Conservation (phyloP, 2,113 vertebrate species). For the Neomonachus schauinslandi region DNA sequence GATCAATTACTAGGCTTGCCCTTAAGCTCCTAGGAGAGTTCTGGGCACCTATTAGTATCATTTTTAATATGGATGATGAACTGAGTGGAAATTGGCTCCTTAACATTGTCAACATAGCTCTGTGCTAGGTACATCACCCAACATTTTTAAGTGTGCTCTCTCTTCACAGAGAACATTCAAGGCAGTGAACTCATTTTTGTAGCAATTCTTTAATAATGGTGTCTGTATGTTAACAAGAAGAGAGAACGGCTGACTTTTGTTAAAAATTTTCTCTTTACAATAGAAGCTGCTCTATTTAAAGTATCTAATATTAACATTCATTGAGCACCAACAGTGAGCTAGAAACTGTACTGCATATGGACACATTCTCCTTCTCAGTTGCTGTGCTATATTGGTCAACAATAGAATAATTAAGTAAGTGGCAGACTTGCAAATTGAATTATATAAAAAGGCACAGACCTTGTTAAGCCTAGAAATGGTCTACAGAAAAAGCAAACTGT, state of each 20-base stretch:
- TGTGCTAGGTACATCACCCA: background rate
- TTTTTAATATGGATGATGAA: conserved; percentile 10
- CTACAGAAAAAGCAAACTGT: background rate
- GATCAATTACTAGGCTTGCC: background rate
- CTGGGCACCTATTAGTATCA: background rate
- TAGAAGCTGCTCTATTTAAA: conserved; percentile 67
- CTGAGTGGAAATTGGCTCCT: background rate
- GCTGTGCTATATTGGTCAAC: background rate
- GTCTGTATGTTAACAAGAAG: conserved; percentile 43
- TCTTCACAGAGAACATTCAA: conserved; percentile 16
- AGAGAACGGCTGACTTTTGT: conserved; percentile 27
- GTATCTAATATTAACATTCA: conserved; percentile 38
- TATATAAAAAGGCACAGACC: background rate
- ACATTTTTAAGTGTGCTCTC: background rate
- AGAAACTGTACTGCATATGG: background rate
- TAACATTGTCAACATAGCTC: background rate
- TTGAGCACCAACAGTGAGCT: background rate
- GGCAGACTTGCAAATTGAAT: background rate
- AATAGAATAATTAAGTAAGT: background rate
- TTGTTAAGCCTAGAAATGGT: background rate
- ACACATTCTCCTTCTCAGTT: background rate
- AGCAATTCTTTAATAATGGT: conserved; percentile 57
- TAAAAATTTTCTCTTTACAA: conserved; percentile 30
- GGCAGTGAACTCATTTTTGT: conserved; percentile 23
- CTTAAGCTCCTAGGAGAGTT: background rate